Percentiles rank a stretch among this genome's conserved stretches.
phyloP scores from a whole-genome alignment of 2,797 vertebrate species.

The Etheostoma perlongum region DNA sequence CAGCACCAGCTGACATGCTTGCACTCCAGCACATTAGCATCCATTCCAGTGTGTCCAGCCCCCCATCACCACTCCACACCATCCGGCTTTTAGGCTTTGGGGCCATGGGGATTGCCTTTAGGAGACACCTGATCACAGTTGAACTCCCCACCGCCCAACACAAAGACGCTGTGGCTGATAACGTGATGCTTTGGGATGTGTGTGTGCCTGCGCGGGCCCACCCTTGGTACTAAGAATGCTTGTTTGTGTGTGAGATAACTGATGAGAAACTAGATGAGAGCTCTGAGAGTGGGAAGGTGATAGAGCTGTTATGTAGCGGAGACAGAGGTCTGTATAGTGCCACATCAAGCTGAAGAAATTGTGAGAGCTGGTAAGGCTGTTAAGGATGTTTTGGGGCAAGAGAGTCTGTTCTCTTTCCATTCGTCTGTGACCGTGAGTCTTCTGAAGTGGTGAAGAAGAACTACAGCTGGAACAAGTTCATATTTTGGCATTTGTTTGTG shows the following conservation, averaged over 20 bases:
- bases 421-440: constrained; percentile 3
- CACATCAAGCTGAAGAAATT: constrained; percentile 1
- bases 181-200: constrained; percentile 44
- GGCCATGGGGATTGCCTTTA: constrained; percentile 85
- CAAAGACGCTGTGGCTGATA: constrained; percentile 81
- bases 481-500: not conserved
- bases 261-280: constrained; percentile 34
- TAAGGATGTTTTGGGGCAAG: constrained; percentile 22
- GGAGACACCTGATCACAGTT: constrained; percentile 83
- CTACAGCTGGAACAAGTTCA: not conserved
- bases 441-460: constrained; percentile 6
- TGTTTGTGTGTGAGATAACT: constrained; percentile 30
- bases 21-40: constrained; percentile 66
- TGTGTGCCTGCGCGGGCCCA: not conserved
- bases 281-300: constrained; percentile 11
- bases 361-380: constrained; percentile 14
- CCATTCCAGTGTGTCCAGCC: constrained; percentile 48
- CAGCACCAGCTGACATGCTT: constrained; percentile 75
- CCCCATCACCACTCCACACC: constrained; percentile 46
- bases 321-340: not conserved
- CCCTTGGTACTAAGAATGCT: constrained; percentile 18
- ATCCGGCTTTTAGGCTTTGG: constrained; percentile 52
- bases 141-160: constrained; percentile 57
- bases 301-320: constrained; percentile 11
- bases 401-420: not conserved